Percentiles rank a stretch among this genome's conserved stretches.
Conservation (phyloP, 1,140 invertebrate species). For the Acromyrmex echinatior region DNA sequence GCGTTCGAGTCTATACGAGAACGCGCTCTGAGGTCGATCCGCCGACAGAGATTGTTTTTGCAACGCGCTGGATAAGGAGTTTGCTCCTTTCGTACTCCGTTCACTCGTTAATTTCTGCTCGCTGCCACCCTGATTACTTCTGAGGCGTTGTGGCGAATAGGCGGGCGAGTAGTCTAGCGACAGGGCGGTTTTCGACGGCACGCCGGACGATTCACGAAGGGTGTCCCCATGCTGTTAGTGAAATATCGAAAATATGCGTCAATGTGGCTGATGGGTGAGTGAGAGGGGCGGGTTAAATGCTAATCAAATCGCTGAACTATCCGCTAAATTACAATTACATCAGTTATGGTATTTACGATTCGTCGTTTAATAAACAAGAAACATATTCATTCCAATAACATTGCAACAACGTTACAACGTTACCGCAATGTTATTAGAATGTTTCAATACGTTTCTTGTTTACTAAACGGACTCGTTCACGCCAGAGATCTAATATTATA, state of each 20-base stretch:
- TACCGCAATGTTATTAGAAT: too few species aligned
- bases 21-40: constrained; percentile 69
- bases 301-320: constrained; percentile 27
- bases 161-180: constrained; percentile 78
- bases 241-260: constrained; percentile 80
- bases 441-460: too few species aligned
- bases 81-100: constrained; percentile 61
- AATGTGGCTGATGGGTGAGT: constrained; percentile 65
- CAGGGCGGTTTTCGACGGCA: constrained; percentile 75
- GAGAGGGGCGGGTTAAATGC: constrained; percentile 27
- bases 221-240: constrained; percentile 84
- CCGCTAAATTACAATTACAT: constrained; percentile 35
- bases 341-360: constrained; percentile 31
- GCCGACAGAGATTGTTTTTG: constrained; percentile 76
- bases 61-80: constrained; percentile 61
- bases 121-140: constrained; percentile 73
- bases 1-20: constrained; percentile 80
- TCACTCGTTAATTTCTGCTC: constrained; percentile 75
- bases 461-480: too few species aligned
- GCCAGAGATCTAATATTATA: neutral
- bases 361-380: too few species aligned
- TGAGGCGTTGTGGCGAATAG: constrained; percentile 75
- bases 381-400: too few species aligned
- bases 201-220: constrained; percentile 76
- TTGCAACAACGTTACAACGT: too few species aligned